Base-by-base conservation (phyloP, 1,140 invertebrate species). In the Trichonephila inaurata region DNA sequence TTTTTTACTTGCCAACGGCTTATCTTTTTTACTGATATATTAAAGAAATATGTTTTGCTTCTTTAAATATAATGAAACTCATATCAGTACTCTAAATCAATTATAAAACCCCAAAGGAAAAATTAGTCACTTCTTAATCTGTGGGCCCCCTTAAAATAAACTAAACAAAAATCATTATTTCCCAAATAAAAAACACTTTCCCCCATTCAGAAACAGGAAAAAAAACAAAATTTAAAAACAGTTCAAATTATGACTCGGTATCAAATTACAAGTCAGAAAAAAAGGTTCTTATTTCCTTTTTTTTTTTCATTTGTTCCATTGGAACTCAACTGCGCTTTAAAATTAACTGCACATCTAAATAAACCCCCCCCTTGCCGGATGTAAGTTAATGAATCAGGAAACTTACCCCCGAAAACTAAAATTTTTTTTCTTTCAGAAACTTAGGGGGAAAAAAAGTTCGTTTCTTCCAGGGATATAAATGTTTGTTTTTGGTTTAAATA, bases 201-300 rank as follows among this genome's bases (percentile, higher is more conserved):
- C n/a, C 24, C 51, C n/a, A 28, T 24, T 69, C n/a, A 24, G 66
- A 69, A 69, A 21, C 66, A 8, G 44, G 77, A 82, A 82, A 12
- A 82, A 51, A 82, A 82, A 82, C 77, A 44, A 40, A 40, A 82
- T 82, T 82, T n/a, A n/a, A n/a, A n/a, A 82, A 51, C 33, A 18
- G 7, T 44, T 28, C 2, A 19, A 82, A 18, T 82, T 44, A 40
- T 51, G 5, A 33, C 33, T 28, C 16, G 33, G 77, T 51, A 44
- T 82, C 77, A 51, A 19, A 40, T 82, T 82, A 14, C 40, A 2
- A 69, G n/a, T 4, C n/a, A 69, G 10, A n/a, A 10, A 66, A 7
- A 12, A n/a, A 3, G 64, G 66, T 14, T 69, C 66, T 69, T n/a
- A 24, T 69, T 69, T 69, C 7, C n/a, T 69, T 69, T 69, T 8